Percentiles rank a stretch among this genome's conserved stretches.
phyloP scores from a whole-genome alignment of 2,113 vertebrate species.

The Thinocorus orbignyianus region DNA sequence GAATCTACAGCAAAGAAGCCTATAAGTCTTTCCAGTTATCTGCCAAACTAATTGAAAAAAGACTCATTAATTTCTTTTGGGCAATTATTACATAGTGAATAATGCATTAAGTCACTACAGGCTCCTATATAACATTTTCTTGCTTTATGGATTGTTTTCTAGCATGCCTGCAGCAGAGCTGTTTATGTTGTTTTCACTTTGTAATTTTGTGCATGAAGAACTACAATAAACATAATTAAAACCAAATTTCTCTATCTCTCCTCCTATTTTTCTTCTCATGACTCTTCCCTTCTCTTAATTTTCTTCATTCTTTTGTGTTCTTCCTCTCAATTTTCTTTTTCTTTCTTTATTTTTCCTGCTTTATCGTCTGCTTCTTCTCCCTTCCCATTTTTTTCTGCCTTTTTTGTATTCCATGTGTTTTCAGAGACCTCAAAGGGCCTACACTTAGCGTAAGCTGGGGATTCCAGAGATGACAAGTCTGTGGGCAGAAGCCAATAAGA shows the following conservation, averaged over 20 bases:
- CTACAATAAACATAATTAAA: slow-evolving; percentile 62
- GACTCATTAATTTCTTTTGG: slow-evolving; percentile 45
- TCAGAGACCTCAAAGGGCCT: neutral
- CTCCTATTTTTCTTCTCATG: neutral
- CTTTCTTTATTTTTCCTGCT: neutral
- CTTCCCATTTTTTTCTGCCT: neutral
- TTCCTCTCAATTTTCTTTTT: neutral
- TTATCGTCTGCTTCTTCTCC: neutral
- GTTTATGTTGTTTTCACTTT: slow-evolving; percentile 49
- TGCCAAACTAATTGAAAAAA: slow-evolving; percentile 49
- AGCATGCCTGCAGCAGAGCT: slow-evolving; percentile 54
- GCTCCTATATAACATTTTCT: neutral
- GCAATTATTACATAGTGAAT: slow-evolving; percentile 31
- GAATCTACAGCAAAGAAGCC: neutral
- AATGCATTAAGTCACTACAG: slow-evolving; percentile 46
- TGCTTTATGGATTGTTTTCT: slow-evolving; percentile 55
- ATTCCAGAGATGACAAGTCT: slow-evolving; percentile 46
- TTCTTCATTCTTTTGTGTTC: neutral
- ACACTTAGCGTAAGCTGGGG: neutral
- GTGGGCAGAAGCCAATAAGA: slow-evolving; percentile 14
- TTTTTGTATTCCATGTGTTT: neutral
- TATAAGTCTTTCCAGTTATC: slow-evolving; percentile 25
- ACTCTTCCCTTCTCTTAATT: neutral
- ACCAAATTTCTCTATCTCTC: slow-evolving; percentile 37
- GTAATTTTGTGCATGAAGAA: slow-evolving; percentile 62